phyloP scores from a whole-genome alignment of 2,888 invertebrate species.

The Eulithis prunata region DNA sequence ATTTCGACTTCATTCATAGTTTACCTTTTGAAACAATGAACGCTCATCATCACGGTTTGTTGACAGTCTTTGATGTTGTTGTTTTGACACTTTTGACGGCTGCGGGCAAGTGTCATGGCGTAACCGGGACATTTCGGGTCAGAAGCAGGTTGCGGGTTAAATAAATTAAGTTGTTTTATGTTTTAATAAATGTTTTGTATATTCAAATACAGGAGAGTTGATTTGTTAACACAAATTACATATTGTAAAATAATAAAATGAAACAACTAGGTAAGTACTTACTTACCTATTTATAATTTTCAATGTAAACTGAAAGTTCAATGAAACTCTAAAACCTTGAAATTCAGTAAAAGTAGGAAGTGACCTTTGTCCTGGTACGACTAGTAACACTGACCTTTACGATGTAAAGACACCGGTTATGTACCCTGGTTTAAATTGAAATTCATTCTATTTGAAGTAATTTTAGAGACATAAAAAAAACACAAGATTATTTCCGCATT shows the following conservation, averaged over 20 bases:
- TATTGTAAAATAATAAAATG: background rate
- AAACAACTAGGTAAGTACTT: background rate
- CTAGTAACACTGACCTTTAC: constrained; percentile 29
- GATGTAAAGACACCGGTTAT: constrained; percentile 24
- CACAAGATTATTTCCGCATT: no score
- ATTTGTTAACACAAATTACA: background rate
- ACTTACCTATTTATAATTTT: background rate
- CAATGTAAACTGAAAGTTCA: constrained; percentile 26
- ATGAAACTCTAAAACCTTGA: constrained; percentile 29
- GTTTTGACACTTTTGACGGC: constrained; percentile 35
- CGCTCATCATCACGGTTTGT: constrained; percentile 28
- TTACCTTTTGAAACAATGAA: constrained; percentile 33
- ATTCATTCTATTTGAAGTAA: background rate
- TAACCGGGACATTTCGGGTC: background rate
- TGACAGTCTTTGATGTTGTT: constrained; percentile 34
- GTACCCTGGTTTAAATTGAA: background rate
- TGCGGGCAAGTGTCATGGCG: constrained; percentile 23
- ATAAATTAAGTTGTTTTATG: background rate
- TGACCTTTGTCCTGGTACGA: constrained; percentile 31
- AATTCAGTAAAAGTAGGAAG: constrained; percentile 43
- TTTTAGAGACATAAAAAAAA: background rate
- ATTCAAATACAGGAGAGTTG: background rate
- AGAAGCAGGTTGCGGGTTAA: background rate
- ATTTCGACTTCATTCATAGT: constrained; percentile 25
- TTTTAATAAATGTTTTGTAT: no score